Percentiles rank a stretch among this genome's conserved stretches.
Evolutionary conservation across 2,888 invertebrate species (phyloP).

Genomic region (Caenorhabditis becei): DNA sequence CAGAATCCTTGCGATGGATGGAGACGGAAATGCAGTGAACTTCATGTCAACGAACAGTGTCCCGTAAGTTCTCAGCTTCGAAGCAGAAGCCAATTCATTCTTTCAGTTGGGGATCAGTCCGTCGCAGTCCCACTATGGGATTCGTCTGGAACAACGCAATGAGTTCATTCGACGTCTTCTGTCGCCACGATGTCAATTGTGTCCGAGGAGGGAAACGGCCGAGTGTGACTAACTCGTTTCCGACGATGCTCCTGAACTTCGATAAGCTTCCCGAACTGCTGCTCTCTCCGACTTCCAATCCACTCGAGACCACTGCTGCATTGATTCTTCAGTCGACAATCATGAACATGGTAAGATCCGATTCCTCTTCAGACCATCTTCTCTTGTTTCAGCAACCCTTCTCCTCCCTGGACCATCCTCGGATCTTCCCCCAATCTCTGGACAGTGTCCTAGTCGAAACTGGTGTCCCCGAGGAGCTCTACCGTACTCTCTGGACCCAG

Average conservation of each 20-base stretch:
- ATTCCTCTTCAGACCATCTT: too few relatives aligned
- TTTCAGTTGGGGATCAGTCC: conserved; percentile 67
- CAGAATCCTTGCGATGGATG: conserved; percentile 50
- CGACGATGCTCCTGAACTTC: conserved; percentile 40
- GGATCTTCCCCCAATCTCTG: conserved; percentile 37
- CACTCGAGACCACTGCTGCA: conserved; percentile 37
- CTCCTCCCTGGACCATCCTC: conserved; percentile 42
- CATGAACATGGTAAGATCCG: conserved; percentile 47
- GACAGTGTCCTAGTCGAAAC: conserved; percentile 46
- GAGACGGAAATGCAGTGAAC: conserved; percentile 60
- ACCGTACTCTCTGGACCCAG: conserved; percentile 48
- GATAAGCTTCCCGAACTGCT: conserved; percentile 24
- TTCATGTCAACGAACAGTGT: conserved; percentile 58
- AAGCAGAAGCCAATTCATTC: not conserved
- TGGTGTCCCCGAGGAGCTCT: conserved; percentile 48
- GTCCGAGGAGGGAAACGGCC: conserved; percentile 52
- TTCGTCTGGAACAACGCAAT: conserved; percentile 73
- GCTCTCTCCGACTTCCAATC: conserved; percentile 37
- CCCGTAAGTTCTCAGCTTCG: conserved; percentile 56
- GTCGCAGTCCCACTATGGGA: conserved; percentile 60
- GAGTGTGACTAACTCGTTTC: conserved; percentile 38
- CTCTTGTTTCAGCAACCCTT: conserved; percentile 11
- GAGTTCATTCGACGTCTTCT: conserved; percentile 63
- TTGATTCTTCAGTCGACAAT: conserved; percentile 28
- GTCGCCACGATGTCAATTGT: conserved; percentile 46